phyloP scores from a whole-genome alignment of 2,113 vertebrate genomes.

The Sigmodon hispidus region DNA sequence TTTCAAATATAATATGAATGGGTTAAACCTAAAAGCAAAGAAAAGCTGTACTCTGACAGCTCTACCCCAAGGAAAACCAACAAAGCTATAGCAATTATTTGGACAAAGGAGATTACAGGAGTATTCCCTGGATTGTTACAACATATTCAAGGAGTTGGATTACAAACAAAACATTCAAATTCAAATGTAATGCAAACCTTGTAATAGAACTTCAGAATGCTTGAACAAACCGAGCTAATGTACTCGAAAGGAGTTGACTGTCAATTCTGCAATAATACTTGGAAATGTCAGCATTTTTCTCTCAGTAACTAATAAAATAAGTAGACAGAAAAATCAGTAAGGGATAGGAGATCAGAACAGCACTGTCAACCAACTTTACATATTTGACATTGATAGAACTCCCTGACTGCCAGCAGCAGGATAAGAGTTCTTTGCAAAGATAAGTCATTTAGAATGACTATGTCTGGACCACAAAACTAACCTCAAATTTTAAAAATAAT shows the following conservation, averaged over 20 bases:
- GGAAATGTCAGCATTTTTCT: neutral
- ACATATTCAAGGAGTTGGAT: neutral
- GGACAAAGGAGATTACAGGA: neutral
- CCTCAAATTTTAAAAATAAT: neutral
- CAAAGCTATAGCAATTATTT: neutral
- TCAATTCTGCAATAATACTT: neutral
- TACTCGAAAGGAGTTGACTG: neutral
- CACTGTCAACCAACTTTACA: neutral
- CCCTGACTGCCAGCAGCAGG: neutral
- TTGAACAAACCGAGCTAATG: neutral
- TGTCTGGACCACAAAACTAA: constrained; percentile 15
- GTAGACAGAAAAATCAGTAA: neutral
- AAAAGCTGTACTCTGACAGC: neutral
- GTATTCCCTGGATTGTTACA: neutral
- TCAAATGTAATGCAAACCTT: neutral
- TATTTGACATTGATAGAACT: neutral
- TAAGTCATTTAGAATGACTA: neutral
- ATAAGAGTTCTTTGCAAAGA: neutral
- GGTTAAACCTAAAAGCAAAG: neutral
- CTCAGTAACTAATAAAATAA: neutral
- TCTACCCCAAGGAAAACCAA: neutral
- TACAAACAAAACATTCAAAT: neutral
- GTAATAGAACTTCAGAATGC: neutral
- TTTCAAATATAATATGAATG: neutral
- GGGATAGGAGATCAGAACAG: neutral